Base-by-base conservation (phyloP, 2,888 invertebrate species). In the Xylocampa areola region DNA sequence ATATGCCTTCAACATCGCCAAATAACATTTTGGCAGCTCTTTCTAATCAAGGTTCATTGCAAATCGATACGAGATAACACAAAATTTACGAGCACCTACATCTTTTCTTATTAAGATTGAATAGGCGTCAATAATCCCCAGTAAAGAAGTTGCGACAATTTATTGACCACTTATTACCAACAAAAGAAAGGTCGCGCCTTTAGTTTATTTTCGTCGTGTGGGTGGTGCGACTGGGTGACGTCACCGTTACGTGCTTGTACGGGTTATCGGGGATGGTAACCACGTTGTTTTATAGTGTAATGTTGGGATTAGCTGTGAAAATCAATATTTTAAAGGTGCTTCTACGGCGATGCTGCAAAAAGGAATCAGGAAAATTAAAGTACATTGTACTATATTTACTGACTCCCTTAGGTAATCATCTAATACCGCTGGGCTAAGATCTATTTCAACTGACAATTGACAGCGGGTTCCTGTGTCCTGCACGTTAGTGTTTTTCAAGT, bases 61-160 rank as follows among this genome's bases (percentile, higher is more conserved):
- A 68, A 74, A 76, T 76, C 73, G 70, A 76, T 76, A 73, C 37
- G n/a, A 62, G 70, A 68, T 73, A 76, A 73, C 64, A 73, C 63
- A 55, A 40, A 68, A 70, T 76, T 73, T 76, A 76, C 66, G 72
- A 62, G 54, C 68, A 70, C 62, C 69, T 67, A 74, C 57, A 57
- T 69, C 62, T 64, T 70, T 76, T 75, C 68, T 74, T 76, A 76
- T 76, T 76, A 76, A 76, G 67, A 73, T 68, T 68, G 70, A 71
- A 72, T 65, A 44, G 60, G 44, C 60, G 55, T 64, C 69, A 76
- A 73, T 74, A 68, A 68, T 65, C 61, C 54, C 41, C 57, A 67
- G 57, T 62, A 58, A 66, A 74, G 65, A 69, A 69, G 72, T 71
- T 66, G 69, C 67, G 71, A 71, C 69, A 67, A 70, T 73, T 75